A percentile compares a stretch with the other conserved stretches of the same genome.
Evolutionary conservation across 2,888 invertebrate genomes (phyloP).

Genomic region (Hermodice carunculata): DNA sequence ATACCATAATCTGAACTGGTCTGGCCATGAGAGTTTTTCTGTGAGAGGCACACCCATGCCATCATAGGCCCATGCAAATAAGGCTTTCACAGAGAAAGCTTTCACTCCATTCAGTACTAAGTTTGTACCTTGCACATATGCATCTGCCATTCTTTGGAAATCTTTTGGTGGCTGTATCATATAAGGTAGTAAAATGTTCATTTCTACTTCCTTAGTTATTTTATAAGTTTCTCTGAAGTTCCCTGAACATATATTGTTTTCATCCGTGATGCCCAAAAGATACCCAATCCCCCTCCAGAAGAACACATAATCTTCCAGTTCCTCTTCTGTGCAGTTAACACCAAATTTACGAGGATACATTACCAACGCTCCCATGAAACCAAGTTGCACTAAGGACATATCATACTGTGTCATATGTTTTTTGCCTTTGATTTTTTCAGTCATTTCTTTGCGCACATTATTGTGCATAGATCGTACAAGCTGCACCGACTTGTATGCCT

Average conservation of each 20-base stretch:
- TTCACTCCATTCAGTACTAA: conserved; percentile 4
- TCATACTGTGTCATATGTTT: conserved; percentile 81
- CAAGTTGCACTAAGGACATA: conserved; percentile 88
- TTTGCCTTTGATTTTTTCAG: conserved; percentile 47
- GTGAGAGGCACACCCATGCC: conserved; percentile 2
- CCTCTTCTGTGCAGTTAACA: conserved; percentile 75
- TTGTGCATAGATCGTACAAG: conserved; percentile 73
- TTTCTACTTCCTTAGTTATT: conserved; percentile 55
- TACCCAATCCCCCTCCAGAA: conserved; percentile 88
- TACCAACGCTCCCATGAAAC: conserved; percentile 84
- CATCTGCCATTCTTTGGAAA: conserved; percentile 54
- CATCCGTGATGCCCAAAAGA: conserved; percentile 85
- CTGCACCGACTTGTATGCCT: conserved; percentile 70
- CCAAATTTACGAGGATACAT: conserved; percentile 77
- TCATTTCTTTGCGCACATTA: conserved; percentile 70
- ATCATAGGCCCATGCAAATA: conserved; percentile 39
- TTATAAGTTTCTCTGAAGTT: conserved; percentile 43
- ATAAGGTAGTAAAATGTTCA: conserved; percentile 46
- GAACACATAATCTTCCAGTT: conserved; percentile 83
- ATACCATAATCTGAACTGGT: neutral
- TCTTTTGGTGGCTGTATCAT: conserved; percentile 49
- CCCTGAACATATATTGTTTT: conserved; percentile 56
- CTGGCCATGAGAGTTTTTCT: conserved; percentile 1
- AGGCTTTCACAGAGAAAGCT: conserved; percentile 36
- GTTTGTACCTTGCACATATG: conserved; percentile 51